Base-by-base conservation (phyloP, 2,113 vertebrate species). In the Psephotus haematonotus region DNA sequence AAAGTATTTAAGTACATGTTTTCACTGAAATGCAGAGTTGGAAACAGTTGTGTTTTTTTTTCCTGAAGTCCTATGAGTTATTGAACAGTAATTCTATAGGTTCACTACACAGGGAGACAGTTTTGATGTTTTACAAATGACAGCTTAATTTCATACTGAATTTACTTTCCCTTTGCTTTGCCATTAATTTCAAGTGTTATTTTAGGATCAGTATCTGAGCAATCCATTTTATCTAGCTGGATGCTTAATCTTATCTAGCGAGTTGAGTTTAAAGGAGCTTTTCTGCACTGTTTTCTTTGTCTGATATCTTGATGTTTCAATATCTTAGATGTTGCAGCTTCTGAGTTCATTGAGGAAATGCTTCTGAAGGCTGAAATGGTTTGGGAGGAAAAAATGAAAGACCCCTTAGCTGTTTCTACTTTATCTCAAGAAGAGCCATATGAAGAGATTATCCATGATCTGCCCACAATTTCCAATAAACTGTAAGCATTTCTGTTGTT, bases 321-420 rank as follows among this genome's bases (percentile, higher is more conserved):
- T 44, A 27, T 64, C 39, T 35, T 94, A 99, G 99, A 99, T 81
- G 93, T 99, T 13, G 98, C 99, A 9, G 98, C 98, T 2, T 98
- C 99, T 20, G 98, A 98, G 59, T 97, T 97, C 65, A 99, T 99
- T 72, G 98, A 98, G 90, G 98, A 99, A 44, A 97, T 99, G 95
- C 97, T 99, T 85, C 95, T 99, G 81, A 98, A 97, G 47, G 99
- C 98, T 17, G 99, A 99, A 97, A 97, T 97, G 57, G 95, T 98
- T 93, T 99, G 99, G 99, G 97, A 98, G 33, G 98, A 98, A 92
- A 98, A 96, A 95, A 95, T 95, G 80, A 97, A 97, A 92, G 98
- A 99, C 50, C 98, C 98, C 13, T 93, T 97, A 11, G 81, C 96
- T 41, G 94, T 95, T 49, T 81, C 97, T 23, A 1, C 93, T 28